phyloP scores from a whole-genome alignment of 2,113 vertebrate genomes.

The Calidris pugnax region DNA sequence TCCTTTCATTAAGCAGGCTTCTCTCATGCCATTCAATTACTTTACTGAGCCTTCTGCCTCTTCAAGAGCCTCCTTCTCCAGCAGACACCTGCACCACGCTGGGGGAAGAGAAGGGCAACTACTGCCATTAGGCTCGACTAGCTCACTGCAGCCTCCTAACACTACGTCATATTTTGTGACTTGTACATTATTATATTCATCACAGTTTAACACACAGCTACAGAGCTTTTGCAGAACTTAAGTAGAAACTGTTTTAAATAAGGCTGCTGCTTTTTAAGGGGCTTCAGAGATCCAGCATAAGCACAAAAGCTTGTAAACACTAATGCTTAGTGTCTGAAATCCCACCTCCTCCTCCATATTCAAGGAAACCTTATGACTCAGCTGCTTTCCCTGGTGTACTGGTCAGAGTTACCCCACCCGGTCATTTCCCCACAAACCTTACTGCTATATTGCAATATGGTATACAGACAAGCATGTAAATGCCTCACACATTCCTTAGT shows the following conservation, averaged over 20 bases:
- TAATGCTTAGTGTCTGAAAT: background rate
- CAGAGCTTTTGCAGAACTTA: background rate
- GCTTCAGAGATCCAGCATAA: background rate
- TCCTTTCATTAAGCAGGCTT: slow-evolving; percentile 2
- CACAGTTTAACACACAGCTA: background rate
- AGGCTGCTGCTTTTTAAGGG: background rate
- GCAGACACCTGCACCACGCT: background rate
- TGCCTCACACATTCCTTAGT: background rate
- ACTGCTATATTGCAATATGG: background rate
- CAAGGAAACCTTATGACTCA: slow-evolving; percentile 47
- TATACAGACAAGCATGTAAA: background rate
- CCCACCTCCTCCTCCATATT: background rate
- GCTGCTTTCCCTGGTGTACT: slow-evolving; percentile 35
- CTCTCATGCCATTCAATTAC: background rate
- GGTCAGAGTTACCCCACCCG: slow-evolving; percentile 33
- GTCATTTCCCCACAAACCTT: background rate
- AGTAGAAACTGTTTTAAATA: background rate
- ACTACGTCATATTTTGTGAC: background rate
- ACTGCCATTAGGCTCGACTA: background rate
- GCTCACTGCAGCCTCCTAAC: background rate
- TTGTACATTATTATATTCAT: background rate
- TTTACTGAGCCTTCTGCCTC: background rate
- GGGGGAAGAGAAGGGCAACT: background rate
- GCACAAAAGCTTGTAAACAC: background rate
- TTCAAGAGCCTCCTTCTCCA: background rate